A percentile compares a stretch with the other conserved stretches of the same genome.
Conservation (phyloP, 64 coral and sea anemone genomes). For the Actinia equina region DNA sequence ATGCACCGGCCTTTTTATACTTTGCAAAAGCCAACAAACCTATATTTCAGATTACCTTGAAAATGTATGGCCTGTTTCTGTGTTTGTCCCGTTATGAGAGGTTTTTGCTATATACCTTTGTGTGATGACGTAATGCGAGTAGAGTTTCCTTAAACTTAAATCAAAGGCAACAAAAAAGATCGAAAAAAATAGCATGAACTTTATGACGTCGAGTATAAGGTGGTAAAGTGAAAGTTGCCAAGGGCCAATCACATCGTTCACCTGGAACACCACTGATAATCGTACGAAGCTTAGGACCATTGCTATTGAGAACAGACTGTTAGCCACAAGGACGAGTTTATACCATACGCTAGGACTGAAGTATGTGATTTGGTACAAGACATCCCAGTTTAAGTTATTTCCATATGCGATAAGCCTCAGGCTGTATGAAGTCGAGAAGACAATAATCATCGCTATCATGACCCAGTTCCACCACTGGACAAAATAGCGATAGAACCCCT, state of each 20-base stretch:
- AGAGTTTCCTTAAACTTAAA: conserved; percentile 69
- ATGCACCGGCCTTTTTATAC: no score
- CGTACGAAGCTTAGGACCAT: conserved; percentile 80
- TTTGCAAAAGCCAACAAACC: neutral
- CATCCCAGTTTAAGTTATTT: conserved; percentile 36
- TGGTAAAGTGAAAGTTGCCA: conserved; percentile 72
- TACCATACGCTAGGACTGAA: conserved; percentile 29
- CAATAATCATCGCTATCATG: conserved; percentile 37
- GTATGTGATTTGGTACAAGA: conserved; percentile 16
- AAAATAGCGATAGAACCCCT: conserved; percentile 47
- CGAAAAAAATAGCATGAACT: conserved; percentile 72
- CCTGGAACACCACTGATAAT: conserved; percentile 61
- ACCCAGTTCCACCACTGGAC: conserved; percentile 78
- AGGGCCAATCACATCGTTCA: conserved; percentile 65
- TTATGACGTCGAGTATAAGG: conserved; percentile 61
- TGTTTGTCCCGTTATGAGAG: neutral
- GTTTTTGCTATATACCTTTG: conserved; percentile 35
- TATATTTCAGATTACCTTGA: conserved; percentile 18
- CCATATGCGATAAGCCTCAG: conserved; percentile 54
- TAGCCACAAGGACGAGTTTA: conserved; percentile 43
- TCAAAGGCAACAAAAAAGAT: conserved; percentile 67
- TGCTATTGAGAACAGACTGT: conserved; percentile 57
- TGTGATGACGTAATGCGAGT: conserved; percentile 63
- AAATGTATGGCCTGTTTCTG: conserved; percentile 32
- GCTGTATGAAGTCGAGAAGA: conserved; percentile 39